Base-by-base conservation (phyloP, 64 coral and sea anemone genomes). In the Stichodactyla helianthus region DNA sequence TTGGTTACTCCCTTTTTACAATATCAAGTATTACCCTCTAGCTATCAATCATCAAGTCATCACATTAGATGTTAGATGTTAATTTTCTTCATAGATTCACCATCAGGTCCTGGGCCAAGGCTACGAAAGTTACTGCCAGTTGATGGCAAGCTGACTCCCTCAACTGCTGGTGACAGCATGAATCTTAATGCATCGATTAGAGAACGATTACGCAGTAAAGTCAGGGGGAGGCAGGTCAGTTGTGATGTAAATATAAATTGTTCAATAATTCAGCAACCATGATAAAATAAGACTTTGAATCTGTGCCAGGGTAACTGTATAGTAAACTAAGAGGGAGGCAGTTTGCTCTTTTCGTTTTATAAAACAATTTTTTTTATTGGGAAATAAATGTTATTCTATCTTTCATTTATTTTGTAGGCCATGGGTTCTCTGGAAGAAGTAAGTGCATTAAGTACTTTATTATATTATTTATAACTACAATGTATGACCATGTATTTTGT, bases 121-220 rank as follows among this genome's bases (percentile, higher is more conserved):
- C 64, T 95, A 20, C 83, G 89, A 67, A 60, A 78, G 27, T 53
- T 82, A 52, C 82, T 82, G 57, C 3, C 14, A 5, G 4, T 0
- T 31, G 91, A 87, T 54, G 86, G 55, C 7, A 88, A 76, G 82
- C 59, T 92, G 7, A 86, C 90, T 35, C 71, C 91, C 19, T 90
- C 94, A 52, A 82, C 79, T 1, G 65, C 90, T 31, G 82, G 87
- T 16, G 90, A 86, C 23, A 95, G 94, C 56, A 79, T 87, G 64
- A 94, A 92, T 71, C 83, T 98, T 14, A 98, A 98, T 92, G 93
- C 96, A 18, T 98, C 96, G 5, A 98, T 98, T 0, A 91, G 96
- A 60, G 96, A 98, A 82, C 86, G 96, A 80, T 79, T 98, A 1
- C 85, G 96, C 50, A 98, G 93, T 83, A 98, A 98, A 98, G 96